Conservation (phyloP, 2,888 invertebrate species). For the Melipona bicolor region DNA sequence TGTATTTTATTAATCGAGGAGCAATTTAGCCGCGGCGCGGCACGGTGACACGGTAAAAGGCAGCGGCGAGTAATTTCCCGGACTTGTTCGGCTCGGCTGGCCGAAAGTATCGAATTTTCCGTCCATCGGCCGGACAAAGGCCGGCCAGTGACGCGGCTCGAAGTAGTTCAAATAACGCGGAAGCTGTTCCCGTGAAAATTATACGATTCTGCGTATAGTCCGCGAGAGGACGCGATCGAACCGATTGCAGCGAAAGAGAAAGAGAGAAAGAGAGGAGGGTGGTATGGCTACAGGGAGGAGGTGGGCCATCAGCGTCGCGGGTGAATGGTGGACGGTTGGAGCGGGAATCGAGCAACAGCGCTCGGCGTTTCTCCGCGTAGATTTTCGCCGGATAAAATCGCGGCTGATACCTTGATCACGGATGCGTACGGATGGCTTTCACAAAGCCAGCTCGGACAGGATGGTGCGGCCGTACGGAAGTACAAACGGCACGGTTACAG, state of each 20-base stretch:
- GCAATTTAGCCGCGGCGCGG: neutral
- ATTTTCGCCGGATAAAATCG: constrained; percentile 45
- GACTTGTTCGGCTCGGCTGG: neutral
- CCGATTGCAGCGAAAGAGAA: neutral
- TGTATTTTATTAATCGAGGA: constrained; percentile 21
- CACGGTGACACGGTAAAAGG: neutral
- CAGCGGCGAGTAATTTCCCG: constrained; percentile 3
- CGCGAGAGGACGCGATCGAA: constrained; percentile 13
- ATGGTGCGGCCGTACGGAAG: constrained; percentile 23
- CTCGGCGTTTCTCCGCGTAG: constrained; percentile 8
- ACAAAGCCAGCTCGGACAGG: constrained; percentile 36
- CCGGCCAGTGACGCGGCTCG: neutral
- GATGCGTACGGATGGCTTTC: constrained; percentile 45
- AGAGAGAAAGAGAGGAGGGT: neutral
- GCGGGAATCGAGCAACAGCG: constrained; percentile 2
- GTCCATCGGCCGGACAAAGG: constrained; percentile 17
- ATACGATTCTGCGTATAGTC: constrained; percentile 14
- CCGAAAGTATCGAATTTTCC: constrained; percentile 22
- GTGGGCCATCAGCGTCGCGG: no score
- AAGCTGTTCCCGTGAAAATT: constrained; percentile 15
- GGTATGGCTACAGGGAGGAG: neutral
- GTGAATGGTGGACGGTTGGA: neutral
- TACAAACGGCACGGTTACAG: constrained; percentile 27
- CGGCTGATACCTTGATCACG: constrained; percentile 51
- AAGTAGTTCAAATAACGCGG: constrained; percentile 30